phyloP scores from a whole-genome alignment of 1,140 invertebrate species.

The Luehdorfia chinensis region DNA sequence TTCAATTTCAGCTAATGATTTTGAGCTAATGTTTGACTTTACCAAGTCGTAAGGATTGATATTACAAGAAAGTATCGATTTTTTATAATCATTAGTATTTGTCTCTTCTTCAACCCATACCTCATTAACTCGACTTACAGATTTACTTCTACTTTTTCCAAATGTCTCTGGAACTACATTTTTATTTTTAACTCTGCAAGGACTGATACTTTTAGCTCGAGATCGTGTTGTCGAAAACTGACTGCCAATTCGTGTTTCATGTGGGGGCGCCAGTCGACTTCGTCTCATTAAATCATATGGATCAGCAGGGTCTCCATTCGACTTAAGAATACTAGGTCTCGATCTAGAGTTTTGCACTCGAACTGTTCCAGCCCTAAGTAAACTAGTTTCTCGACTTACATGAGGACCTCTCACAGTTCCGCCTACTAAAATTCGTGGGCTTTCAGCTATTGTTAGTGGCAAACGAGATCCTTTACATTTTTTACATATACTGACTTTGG shows the following conservation, averaged over 20 bases:
- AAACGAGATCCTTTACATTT: conserved; percentile 88
- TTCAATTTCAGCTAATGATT: conserved; percentile 59
- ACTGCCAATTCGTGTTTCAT: conserved; percentile 74
- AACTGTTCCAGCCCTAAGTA: conserved; percentile 79
- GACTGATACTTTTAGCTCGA: conserved; percentile 80
- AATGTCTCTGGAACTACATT: conserved; percentile 65
- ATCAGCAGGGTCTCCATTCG: conserved; percentile 77
- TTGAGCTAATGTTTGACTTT: conserved; percentile 62
- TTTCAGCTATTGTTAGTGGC: conserved; percentile 77
- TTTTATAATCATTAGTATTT: conserved; percentile 74
- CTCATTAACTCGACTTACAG: conserved; percentile 70
- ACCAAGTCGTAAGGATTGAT: conserved; percentile 91
- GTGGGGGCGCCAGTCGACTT: conserved; percentile 82
- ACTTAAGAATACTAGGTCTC: conserved; percentile 79
- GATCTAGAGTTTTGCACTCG: conserved; percentile 78
- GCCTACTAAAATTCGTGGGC: conserved; percentile 75
- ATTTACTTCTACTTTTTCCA: conserved; percentile 69
- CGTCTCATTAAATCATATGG: conserved; percentile 89
- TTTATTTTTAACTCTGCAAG: conserved; percentile 69
- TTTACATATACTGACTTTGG: conserved; percentile 85
- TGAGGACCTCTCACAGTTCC: conserved; percentile 78
- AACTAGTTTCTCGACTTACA: conserved; percentile 56
- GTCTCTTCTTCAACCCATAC: conserved; percentile 72
- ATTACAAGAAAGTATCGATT: conserved; percentile 89
- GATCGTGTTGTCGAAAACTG: conserved; percentile 74